phyloP scores from a whole-genome alignment of 2,888 invertebrate genomes.

The Ormia ochracea region DNA sequence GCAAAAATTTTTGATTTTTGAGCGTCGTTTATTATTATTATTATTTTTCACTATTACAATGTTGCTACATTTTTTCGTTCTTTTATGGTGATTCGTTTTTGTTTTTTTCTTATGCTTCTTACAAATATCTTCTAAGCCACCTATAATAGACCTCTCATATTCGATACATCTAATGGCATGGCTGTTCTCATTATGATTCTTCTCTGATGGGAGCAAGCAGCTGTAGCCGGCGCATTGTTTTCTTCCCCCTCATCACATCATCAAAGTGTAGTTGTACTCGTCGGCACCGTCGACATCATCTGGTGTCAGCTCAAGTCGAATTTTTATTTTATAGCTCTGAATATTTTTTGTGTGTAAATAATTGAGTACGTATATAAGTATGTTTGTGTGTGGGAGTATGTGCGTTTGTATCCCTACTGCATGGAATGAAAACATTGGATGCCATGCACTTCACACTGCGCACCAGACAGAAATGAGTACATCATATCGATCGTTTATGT shows the following conservation, averaged over 20 bases:
- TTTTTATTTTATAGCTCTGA: constrained; percentile 64
- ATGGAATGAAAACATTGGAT: constrained; percentile 54
- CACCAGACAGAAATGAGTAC: constrained; percentile 77
- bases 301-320: constrained; percentile 59
- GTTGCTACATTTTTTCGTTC: constrained; percentile 51
- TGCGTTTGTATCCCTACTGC: constrained; percentile 36
- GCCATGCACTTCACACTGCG: constrained; percentile 69
- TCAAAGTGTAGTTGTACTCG: background rate
- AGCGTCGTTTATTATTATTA: constrained; percentile 48
- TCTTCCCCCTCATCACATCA: constrained; percentile 6
- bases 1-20: constrained; percentile 73
- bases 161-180: background rate
- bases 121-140: constrained; percentile 54
- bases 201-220: background rate
- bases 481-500: constrained; percentile 76
- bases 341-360: constrained; percentile 71
- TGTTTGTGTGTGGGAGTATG: constrained; percentile 24
- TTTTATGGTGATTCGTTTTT: constrained; percentile 29
- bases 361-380: constrained; percentile 67
- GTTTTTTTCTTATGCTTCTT: no score
- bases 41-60: constrained; percentile 55
- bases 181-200: constrained; percentile 9
- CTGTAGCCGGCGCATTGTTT: background rate
- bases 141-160: constrained; percentile 23
- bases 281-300: constrained; percentile 31